phyloP scores from a whole-genome alignment of 2,888 invertebrate genomes.

The Linnaemya vulpina region DNA sequence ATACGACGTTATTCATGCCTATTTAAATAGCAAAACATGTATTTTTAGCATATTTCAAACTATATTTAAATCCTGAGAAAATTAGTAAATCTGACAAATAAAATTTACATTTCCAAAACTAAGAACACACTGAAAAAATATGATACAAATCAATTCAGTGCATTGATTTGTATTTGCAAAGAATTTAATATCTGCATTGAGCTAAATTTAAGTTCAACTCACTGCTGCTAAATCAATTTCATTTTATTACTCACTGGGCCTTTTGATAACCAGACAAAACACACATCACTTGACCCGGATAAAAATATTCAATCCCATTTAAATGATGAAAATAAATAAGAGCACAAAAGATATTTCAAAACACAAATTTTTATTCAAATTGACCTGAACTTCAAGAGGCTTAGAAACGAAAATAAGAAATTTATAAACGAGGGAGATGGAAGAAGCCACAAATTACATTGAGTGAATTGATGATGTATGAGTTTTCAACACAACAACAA shows the following conservation, averaged over 20 bases:
- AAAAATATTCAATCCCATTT: conserved; percentile 22
- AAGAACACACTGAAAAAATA: too few species aligned
- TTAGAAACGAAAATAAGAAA: conserved; percentile 37
- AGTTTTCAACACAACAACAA: conserved; percentile 21
- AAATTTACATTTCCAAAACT: too few species aligned
- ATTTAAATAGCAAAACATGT: too few species aligned
- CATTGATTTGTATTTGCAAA: too few species aligned
- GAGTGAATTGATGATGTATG: conserved; percentile 59
- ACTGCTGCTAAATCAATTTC: not conserved
- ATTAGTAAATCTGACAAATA: too few species aligned
- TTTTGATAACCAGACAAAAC: conserved; percentile 7
- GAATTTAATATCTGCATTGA: not conserved
- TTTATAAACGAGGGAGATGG: conserved; percentile 6
- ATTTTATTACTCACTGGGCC: conserved; percentile 38
- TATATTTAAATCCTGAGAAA: too few species aligned
- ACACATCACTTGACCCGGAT: conserved; percentile 58
- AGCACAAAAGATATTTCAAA: not conserved
- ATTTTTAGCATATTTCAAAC: too few species aligned
- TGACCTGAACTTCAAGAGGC: conserved; percentile 60
- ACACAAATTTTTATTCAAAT: conserved; percentile 34
- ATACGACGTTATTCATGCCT: too few species aligned
- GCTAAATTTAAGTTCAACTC: not conserved
- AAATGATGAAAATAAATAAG: not conserved
- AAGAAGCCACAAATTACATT: conserved; percentile 53
- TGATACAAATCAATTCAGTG: too few species aligned